phyloP scores from a whole-genome alignment of 2,113 vertebrate species.

The Protomyctophum bolini region DNA sequence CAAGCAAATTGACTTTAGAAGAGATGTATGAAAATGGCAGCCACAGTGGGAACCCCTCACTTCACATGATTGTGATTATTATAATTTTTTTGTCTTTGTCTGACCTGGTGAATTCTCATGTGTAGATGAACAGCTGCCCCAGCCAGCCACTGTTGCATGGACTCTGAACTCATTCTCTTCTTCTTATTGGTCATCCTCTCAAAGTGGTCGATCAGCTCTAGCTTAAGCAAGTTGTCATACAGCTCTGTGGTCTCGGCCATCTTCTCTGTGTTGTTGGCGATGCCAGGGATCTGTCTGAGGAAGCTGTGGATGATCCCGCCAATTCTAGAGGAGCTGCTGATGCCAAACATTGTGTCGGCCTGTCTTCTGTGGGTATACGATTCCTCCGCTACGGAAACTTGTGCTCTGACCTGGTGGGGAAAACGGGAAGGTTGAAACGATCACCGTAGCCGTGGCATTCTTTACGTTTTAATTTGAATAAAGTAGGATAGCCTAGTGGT shows the following conservation, averaged over 20 bases:
- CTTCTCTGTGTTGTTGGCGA: slow-evolving; percentile 52
- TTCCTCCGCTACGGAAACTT: slow-evolving; percentile 6
- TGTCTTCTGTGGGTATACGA: background rate
- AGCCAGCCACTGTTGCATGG: slow-evolving; percentile 76
- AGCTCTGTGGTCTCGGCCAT: slow-evolving; percentile 74
- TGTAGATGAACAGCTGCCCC: slow-evolving; percentile 79
- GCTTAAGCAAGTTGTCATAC: slow-evolving; percentile 71
- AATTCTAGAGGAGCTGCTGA: slow-evolving; percentile 69
- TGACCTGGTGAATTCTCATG: slow-evolving; percentile 76
- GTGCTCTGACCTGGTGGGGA: slow-evolving; percentile 40
- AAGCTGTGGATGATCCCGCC: slow-evolving; percentile 66
- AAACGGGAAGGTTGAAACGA: background rate
- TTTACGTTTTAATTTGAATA: no score
- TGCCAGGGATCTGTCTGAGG: slow-evolving; percentile 59
- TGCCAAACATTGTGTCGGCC: slow-evolving; percentile 65
- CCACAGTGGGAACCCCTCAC: no score
- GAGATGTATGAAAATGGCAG: background rate
- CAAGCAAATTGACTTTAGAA: background rate
- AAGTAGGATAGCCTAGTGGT: no score
- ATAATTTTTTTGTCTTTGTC: background rate
- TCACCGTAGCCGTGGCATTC: no score
- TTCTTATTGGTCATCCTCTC: slow-evolving; percentile 71
- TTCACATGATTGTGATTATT: background rate
- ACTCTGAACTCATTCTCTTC: slow-evolving; percentile 64
- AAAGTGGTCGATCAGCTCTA: slow-evolving; percentile 73